Base-by-base conservation (phyloP, 2,888 invertebrate species). In the Drosophila pseudotalamancana region DNA sequence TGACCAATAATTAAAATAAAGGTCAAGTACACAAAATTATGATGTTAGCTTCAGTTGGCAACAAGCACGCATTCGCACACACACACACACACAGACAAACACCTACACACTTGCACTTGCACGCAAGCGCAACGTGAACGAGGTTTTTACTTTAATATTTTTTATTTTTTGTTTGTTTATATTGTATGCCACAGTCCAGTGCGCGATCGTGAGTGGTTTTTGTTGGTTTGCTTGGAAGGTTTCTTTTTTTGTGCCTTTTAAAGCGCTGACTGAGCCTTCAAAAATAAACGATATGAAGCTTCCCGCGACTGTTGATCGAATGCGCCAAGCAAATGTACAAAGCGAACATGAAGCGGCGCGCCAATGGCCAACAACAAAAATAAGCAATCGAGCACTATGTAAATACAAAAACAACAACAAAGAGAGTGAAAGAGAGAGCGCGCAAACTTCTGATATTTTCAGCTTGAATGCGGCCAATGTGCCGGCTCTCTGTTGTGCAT, bases 231-330 rank as follows among this genome's bases (percentile, higher is more conserved):
- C 27, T 34, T 31, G 34, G 25, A 49, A 32, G 46, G 21, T 16
- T 46, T 46, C 3, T 11, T 5, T 29, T 29, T n/a, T 8, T 23
- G 9, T 42, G 16, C 5, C 37, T 32, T 12, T 39, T 21, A 12
- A 9, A 39, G 32, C 37, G 11, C 46, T 27, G 16, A 6, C 55
- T 53, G 60, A 76, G 63, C 65, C 60, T 62, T 63, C 60, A 25
- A 42, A 63, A 39, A 51, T 29, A 19, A 12, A 65, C 75, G 82
- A 74, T 67, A 53, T 78, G 82, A 11, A 72, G 80, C 82, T 68
- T 43, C 57, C 72, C 68, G 77, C 80, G 83, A 85, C 82, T 85
- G 37, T 51, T 68, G 49, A 64, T 60, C 68, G 76, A 81, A 87
- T 79, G 83, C 65, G 62, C 54, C 32, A 60, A 59, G 54, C 45